These are phyloP conservation scores for Aromia moschata DNA, from an alignment of 2,888 invertebrate genomes.

Conservation along the genomic window DNA sequence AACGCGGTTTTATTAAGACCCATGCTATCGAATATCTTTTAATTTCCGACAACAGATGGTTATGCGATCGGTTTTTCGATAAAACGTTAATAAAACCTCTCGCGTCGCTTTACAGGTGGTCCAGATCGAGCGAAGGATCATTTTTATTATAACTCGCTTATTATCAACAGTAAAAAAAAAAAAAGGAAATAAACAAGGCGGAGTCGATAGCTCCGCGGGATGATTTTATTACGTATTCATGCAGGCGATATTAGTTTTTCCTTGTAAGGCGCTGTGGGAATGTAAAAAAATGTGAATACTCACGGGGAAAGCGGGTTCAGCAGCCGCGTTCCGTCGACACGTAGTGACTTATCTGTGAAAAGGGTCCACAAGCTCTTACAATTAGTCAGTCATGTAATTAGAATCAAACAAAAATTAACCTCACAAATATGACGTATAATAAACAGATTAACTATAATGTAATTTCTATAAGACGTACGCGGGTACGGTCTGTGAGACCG, in stretches of 20 bases:
- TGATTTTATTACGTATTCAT: not conserved
- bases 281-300: not conserved
- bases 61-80: slow-evolving; percentile 21
- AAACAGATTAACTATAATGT: no score
- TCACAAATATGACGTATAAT: no score
- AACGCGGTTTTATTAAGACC: slow-evolving; percentile 20
- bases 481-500: no score
- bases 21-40: slow-evolving; percentile 39
- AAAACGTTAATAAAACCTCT: slow-evolving; percentile 22
- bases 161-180: slow-evolving; percentile 3
- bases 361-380: no score
- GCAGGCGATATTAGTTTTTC: not conserved
- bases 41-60: slow-evolving; percentile 40
- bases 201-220: not conserved
- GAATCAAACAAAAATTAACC: no score
- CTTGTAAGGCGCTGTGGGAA: not conserved
- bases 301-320: no score
- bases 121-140: slow-evolving; percentile 8
- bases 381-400: no score
- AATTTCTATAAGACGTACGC: no score
- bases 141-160: slow-evolving; percentile 8
- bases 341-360: no score
- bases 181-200: not conserved
- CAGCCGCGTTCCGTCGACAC: no score
- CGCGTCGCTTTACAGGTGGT: slow-evolving; percentile 17